A percentile compares a stretch with the other conserved stretches of the same genome.
These are phyloP conservation scores for Caenorhabditis becei DNA, from an alignment of 2,888 invertebrate genomes.

Conservation along the genomic window DNA sequence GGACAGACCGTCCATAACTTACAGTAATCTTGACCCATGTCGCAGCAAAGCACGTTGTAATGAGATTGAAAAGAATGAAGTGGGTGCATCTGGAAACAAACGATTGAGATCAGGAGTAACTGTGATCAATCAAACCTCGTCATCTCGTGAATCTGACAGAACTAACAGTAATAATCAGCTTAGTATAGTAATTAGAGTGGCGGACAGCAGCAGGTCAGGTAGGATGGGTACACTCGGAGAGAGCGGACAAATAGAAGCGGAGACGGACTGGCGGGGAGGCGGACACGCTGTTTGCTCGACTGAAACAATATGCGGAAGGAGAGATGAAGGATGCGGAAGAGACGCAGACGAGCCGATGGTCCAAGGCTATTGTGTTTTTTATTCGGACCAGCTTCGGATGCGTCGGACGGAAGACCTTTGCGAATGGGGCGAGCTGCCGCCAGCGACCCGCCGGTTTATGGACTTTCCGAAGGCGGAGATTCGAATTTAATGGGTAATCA, in stretches of 20 bases:
- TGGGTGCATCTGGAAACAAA: conserved; percentile 19
- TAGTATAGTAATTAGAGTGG: conserved; percentile 55
- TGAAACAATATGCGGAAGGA: conserved; percentile 56
- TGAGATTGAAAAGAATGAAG: conserved; percentile 16
- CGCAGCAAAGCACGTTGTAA: conserved; percentile 34
- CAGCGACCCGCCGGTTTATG: conserved; percentile 29
- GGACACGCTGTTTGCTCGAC: conserved; percentile 58
- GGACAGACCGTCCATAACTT: not conserved
- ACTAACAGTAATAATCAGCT: conserved; percentile 50
- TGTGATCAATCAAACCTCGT: conserved; percentile 43
- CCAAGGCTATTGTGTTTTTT: conserved; percentile 53
- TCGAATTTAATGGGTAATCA: conserved; percentile 58
- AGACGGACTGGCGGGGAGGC: conserved; percentile 7
- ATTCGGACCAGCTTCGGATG: not conserved
- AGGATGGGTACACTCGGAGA: conserved; percentile 26
- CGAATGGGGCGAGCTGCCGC: conserved; percentile 7
- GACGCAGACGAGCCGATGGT: conserved; percentile 19
- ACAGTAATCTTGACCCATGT: conserved; percentile 58
- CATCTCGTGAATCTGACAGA: conserved; percentile 1
- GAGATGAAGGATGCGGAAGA: conserved; percentile 18
- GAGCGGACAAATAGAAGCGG: conserved; percentile 47
- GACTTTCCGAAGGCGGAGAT: conserved; percentile 51
- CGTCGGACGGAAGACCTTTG: not conserved
- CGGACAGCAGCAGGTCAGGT: conserved; percentile 18
- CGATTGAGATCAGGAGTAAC: not conserved